Evolutionary conservation across 1,140 invertebrate species (phyloP), one percentile per base, ranked within the genome.

Genomic region (Aradophagus sp.): DNA sequence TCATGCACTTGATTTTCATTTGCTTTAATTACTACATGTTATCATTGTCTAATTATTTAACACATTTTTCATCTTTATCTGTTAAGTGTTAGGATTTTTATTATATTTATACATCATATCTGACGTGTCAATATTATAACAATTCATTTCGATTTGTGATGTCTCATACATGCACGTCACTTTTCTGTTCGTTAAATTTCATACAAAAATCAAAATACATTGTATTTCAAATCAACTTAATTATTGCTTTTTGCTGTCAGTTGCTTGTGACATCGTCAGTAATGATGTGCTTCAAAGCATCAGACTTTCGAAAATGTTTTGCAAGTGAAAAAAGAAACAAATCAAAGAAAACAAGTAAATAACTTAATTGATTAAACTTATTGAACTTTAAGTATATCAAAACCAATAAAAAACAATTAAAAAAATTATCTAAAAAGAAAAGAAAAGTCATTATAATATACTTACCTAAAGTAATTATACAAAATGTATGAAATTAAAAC

Each of bases 61-160:
- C 38, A 48, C 11, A 29, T 13, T 39, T 62, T 62, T 17, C 31
- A 35, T 52, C 45, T 14, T 52, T 52, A 44, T 62, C 45, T 52
- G 14, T 13, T 0, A 45, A 58, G 32, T 38, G 15, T 7, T 35
- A n/a, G 3, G 12, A 34, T 17, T 35, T 56, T 32, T 32, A 19
- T 32, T 29, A 20, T 32, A 31, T 17, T 38, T 26, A 16, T 39
- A 15, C 19, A 13, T 11, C 11, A 4, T 34, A 7, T 0, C 14
- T 39, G 10, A 36, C 32, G 15, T 11, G 26, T 17, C 2, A 3
- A n/a, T n/a, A 12, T n/a, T 29, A 27, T 5, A 12, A 11, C 19
- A 4, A 5, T 34, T 45, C 15, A 19, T 20, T 32, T 19, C n/a
- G n/a, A n/a, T n/a, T n/a, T n/a, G n/a, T n/a, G n/a, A n/a, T n/a